Conservation (phyloP, 2,113 vertebrate species). For the Sinosuthora webbiana region DNA sequence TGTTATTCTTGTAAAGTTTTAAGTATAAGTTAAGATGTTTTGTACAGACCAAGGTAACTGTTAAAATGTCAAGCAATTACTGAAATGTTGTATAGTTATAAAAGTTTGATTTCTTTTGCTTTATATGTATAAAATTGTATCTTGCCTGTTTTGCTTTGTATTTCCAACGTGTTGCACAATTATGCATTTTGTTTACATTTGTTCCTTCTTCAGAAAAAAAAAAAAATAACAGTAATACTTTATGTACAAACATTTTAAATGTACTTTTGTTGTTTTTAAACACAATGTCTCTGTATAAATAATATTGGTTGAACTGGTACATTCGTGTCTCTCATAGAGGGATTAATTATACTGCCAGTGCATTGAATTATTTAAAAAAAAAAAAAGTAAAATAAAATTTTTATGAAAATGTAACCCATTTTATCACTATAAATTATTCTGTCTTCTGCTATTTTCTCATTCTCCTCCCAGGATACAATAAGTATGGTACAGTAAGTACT, state of each 20-base stretch:
- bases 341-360: conserved; percentile 81
- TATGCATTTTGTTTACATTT: conserved; percentile 86
- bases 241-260: conserved; percentile 90
- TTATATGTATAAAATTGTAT: conserved; percentile 83
- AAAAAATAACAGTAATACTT: conserved; percentile 82
- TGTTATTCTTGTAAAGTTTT: conserved; percentile 81
- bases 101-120: conserved; percentile 77
- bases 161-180: conserved; percentile 88
- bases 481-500: conserved; percentile 31
- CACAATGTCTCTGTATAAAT: conserved; percentile 92
- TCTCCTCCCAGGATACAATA: neutral
- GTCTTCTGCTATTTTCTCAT: conserved; percentile 39
- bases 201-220: conserved; percentile 84
- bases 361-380: conserved; percentile 82
- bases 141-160: conserved; percentile 85
- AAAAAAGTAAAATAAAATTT: conserved; percentile 81
- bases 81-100: conserved; percentile 81
- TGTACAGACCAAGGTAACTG: conserved; percentile 82
- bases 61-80: conserved; percentile 79
- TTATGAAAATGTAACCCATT: conserved; percentile 77
- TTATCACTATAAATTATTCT: conserved; percentile 61
- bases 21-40: conserved; percentile 77
- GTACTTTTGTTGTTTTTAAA: conserved; percentile 95
- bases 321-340: conserved; percentile 79
- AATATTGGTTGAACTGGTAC: conserved; percentile 85